These are phyloP conservation scores for Paralinhomoeus sp. DNA, from an alignment of 2,888 invertebrate genomes.

Conservation along the genomic window DNA sequence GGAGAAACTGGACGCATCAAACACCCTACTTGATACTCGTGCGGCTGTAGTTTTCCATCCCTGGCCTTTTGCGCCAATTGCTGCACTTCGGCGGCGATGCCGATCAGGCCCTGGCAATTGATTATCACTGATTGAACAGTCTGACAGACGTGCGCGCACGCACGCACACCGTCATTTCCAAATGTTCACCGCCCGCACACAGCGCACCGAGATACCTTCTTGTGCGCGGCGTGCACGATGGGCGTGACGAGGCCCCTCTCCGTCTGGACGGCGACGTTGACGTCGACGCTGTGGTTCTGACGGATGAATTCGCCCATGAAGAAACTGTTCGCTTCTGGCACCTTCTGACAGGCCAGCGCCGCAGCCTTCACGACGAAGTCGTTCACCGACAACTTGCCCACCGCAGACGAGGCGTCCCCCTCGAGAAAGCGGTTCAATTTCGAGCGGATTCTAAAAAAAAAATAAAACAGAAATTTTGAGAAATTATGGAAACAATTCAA, in stretches of 20 bases:
- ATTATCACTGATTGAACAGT: not conserved
- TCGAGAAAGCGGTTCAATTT: slow-evolving; percentile 47
- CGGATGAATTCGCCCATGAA: slow-evolving; percentile 64
- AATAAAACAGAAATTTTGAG: slow-evolving; percentile 3
- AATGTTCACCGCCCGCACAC: not conserved
- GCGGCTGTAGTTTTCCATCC: slow-evolving; percentile 64
- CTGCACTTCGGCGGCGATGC: slow-evolving; percentile 57
- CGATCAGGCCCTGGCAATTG: slow-evolving; percentile 41
- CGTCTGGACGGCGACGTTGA: slow-evolving; percentile 87
- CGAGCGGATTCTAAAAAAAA: slow-evolving; percentile 38
- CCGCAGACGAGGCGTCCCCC: slow-evolving; percentile 30
- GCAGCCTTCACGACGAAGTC: slow-evolving; percentile 86
- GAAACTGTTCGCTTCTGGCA: slow-evolving; percentile 69
- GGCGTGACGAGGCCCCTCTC: slow-evolving; percentile 85
- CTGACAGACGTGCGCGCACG: not conserved
- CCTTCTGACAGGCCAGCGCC: slow-evolving; percentile 60
- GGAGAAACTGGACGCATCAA: too few relatives aligned
- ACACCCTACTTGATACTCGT: slow-evolving; percentile 91
- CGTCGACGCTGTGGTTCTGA: slow-evolving; percentile 44
- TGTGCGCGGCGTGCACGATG: slow-evolving; percentile 70
- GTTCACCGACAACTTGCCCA: slow-evolving; percentile 58
- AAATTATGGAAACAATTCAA: not conserved
- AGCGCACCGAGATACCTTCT: slow-evolving; percentile 34
- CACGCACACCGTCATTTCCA: not conserved
- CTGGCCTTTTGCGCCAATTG: slow-evolving; percentile 59